Base-by-base conservation (phyloP, 2,797 vertebrate genomes). In the Diceros bicornis region DNA sequence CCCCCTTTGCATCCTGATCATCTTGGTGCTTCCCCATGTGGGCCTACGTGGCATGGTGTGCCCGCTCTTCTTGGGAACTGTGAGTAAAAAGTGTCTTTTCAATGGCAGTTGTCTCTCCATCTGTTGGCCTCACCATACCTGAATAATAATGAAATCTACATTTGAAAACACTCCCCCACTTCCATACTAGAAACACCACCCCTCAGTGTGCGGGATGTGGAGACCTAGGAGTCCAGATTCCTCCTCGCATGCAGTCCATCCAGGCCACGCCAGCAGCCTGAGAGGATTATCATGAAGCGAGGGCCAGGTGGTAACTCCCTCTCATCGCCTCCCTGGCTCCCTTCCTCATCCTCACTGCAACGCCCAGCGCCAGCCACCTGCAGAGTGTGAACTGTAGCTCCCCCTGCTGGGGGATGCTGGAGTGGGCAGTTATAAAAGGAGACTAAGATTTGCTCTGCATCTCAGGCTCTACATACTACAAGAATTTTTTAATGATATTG, bases 261-360 rank as follows among this genome's bases (percentile, higher is more conserved):
- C 50, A 13, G 50, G 3, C 32, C 29, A 14, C 21, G 0, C 10
- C 13, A 69, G 75, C 61, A 3, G 8, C 55, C 74, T 17, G 18
- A 1, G 0, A 68, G 61, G 77, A 47, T 69, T 17, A 23, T 6
- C 32, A 4, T 0, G 68, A 52, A 50, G 68, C 6, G 0, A 37
- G 4, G 7, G 44, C 64, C 66, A 12, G 34, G 3, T 47, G 34
- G n/a, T 18, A 29, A 62, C 34, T 6, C 18, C 50, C 50, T 44
- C 66, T 17, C 10, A 34, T 44, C 11, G 23, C 37, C 23, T 29
- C 25, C n/a, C 27, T 16, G 32, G 4, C 11, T 8, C 23, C 11
- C 29, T 71, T 69, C 69, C 78, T 55, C 21, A 18, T n/a, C 41
- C 69, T 55, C 23, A 0, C 32, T 27, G 23, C 37, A n/a, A 13